Evolutionary conservation across 2,888 invertebrate genomes (phyloP), one percentile per base, ranked within the genome.

Genomic region (Iphiclides podalirius): DNA sequence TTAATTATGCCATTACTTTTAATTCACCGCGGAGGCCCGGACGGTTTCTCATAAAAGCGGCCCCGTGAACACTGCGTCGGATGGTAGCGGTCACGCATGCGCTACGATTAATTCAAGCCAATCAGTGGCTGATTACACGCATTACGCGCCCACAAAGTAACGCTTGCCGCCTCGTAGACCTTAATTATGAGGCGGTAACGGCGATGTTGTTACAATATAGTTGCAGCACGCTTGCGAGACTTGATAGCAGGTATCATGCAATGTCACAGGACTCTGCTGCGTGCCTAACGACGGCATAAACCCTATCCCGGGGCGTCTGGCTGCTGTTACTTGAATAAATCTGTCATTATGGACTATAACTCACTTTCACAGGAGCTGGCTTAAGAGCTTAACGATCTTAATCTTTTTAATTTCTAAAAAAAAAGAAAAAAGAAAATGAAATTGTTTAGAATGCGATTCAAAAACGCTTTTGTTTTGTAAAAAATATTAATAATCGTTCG

Each of bases 81-180:
- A 75, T 79, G 80, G 85, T 79, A 79, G 83, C 78, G 65, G 85
- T 80, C 85, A 85, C 87, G 87, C 85, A 85, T 85, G 78, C 79
- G 55, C 75, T 64, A 72, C 85, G 85, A 85, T 86, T 86, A 87
- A 87, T 87, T 86, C 86, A 79, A 82, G 76, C 86, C 87, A 87
- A 87, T 87, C 86, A 86, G 76, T 72, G 75, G 65, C 75, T 85
- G 83, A 86, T 87, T 86, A 86, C 83, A 85, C 83, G 86, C 84
- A 84, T 86, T 86, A 86, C 63, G 64, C 60, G 59, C 66, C 70
- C 67, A 76, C 80, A 71, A 75, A 73, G 55, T 72, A 69, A 70
- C 52, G 54, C 47, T 52, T 72, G 60, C 75, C 46, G 35, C 28
- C 41, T 15, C 35, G 42, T 51, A 42, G 45, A 33, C 66, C 59